phyloP scores from a whole-genome alignment of 1,140 invertebrate genomes.

The Dysdera silvatica region DNA sequence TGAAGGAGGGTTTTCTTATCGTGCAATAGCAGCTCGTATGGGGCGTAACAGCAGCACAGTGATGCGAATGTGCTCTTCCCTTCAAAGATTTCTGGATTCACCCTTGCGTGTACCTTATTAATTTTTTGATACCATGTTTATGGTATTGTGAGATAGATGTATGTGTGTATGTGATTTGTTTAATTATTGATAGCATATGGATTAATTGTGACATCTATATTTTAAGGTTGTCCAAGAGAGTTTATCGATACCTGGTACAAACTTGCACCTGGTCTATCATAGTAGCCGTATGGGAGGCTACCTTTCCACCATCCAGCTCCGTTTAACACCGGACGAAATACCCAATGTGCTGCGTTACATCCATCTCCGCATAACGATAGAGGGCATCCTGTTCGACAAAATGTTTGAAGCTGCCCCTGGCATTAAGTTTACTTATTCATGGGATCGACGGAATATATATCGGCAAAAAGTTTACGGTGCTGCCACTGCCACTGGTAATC shows the following conservation, averaged over 20 bases:
- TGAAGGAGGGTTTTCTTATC: too few species aligned
- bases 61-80: too few species aligned
- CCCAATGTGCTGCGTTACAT: slow-evolving; percentile 40
- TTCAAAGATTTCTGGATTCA: too few species aligned
- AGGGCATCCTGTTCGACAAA: slow-evolving; percentile 46
- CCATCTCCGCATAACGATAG: slow-evolving; percentile 43
- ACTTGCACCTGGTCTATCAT: slow-evolving; percentile 47
- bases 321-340: slow-evolving; percentile 45
- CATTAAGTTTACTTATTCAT: slow-evolving; percentile 49
- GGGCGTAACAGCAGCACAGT: too few species aligned
- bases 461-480: slow-evolving; percentile 66
- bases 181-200: too few species aligned
- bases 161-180: too few species aligned
- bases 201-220: slow-evolving; percentile 1
- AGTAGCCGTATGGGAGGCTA: slow-evolving; percentile 46
- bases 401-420: slow-evolving; percentile 49
- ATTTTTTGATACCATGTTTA: too few species aligned
- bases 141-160: too few species aligned
- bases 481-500: slow-evolving; percentile 56
- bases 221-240: slow-evolving; percentile 88
- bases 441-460: slow-evolving; percentile 50
- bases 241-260: slow-evolving; percentile 77
- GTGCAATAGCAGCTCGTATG: too few species aligned
- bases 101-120: too few species aligned
- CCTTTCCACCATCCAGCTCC: slow-evolving; percentile 47